Evolutionary conservation across 2,797 vertebrate species (phyloP), one percentile per base, ranked within the genome.

Genomic region (Clarias fuscus): DNA sequence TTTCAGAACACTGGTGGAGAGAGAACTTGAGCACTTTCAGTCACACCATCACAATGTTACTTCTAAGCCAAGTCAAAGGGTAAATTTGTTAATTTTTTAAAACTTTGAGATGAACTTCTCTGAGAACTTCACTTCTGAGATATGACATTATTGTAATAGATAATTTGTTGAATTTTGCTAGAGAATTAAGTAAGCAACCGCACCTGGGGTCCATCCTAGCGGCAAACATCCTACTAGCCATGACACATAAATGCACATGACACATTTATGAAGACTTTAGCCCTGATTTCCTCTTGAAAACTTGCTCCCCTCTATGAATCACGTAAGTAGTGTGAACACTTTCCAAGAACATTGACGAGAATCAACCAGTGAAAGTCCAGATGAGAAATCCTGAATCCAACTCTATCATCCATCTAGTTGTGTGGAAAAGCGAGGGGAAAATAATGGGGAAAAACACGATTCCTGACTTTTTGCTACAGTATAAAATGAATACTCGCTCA

Each of bases 111-210:
- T 72, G 1, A 33, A 43, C 43, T 43, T 43, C 7, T 43, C 43
- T 43, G 8, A 43, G 40, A 40, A 40, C 40, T 6, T 10, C 8
- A 48, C 43, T 61, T 6, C 76, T 33, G 17, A 72, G 70, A 71
- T 71, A 33, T 40, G 22, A 40, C 7, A 79, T 61, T 59, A 18
- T 20, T 59, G 30, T 79, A 78, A 48, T n/a, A 73, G 22, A 48
- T n/a, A 53, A 53, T 53, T 75, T 43, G 24, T n/a, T 7, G 48
- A 6, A 75, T 27, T 75, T n/a, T 48, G 40, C 14, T 24, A 18
- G 18, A 79, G 84, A 82, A 82, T 82, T 53, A 86, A 73, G 40
- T 56, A 33, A 40, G 59, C 7, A 61, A 72, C 27, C 33, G 8
- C 14, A 40, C 48, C 67, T 58, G 48, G 78, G 84, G 68, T 77